Evolutionary conservation across 2,797 vertebrate genomes (phyloP).

Genomic region (Danio kyathit): DNA sequence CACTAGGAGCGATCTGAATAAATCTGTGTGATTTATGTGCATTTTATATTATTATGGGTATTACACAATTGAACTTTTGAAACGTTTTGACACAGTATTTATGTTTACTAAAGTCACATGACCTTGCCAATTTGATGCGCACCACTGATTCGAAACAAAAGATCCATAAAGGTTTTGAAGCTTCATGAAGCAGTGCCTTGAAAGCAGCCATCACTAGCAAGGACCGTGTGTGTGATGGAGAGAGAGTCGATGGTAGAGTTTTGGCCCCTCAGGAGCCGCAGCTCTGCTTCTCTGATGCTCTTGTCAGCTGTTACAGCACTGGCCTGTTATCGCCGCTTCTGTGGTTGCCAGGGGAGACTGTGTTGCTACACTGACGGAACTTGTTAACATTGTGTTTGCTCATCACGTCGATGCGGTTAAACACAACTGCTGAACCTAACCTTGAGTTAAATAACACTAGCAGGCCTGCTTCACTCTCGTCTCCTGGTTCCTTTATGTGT

Average conservation of each 20-base stretch:
- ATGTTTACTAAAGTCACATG: too few species aligned
- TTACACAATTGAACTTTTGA: too few species aligned
- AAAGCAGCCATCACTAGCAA: too few species aligned
- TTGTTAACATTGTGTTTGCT: conserved; percentile 51
- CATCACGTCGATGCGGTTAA: conserved; percentile 33
- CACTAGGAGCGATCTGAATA: too few species aligned
- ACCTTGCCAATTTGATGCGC: too few species aligned
- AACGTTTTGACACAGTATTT: too few species aligned
- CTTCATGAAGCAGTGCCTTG: too few species aligned
- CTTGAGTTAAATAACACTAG: conserved; percentile 42
- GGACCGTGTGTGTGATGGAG: neutral
- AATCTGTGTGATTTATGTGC: too few species aligned
- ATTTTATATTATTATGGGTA: too few species aligned
- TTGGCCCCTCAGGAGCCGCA: neutral
- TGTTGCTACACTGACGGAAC: conserved; percentile 48
- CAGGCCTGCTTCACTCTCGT: neutral
- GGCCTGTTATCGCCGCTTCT: conserved; percentile 49
- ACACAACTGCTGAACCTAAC: conserved; percentile 38
- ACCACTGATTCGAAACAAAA: too few species aligned
- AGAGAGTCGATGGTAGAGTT: neutral
- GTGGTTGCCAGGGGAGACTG: conserved; percentile 43
- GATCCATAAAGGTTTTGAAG: too few species aligned
- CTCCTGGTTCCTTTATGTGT: neutral
- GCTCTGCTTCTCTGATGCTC: conserved; percentile 32
- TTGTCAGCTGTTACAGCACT: conserved; percentile 52